Evolutionary conservation across 2,888 invertebrate species (phyloP).

Genomic region (Protonemura montana): DNA sequence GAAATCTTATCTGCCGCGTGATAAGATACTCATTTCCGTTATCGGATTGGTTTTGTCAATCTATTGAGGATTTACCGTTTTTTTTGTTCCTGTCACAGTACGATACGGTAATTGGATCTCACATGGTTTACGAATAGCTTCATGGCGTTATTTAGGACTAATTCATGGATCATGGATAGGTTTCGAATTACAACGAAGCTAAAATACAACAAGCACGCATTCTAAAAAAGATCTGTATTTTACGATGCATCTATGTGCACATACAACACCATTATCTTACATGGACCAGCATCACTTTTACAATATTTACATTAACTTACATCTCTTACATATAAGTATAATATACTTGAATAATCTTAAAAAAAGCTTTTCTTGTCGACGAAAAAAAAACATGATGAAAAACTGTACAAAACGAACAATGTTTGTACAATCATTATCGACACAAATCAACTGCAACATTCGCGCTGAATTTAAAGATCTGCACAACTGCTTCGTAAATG

Average conservation of each 20-base stretch:
- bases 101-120: no score
- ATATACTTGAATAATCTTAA: constrained; percentile 35
- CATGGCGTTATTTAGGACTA: no score
- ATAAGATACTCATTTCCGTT: background rate
- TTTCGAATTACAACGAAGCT: background rate
- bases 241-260: constrained; percentile 62
- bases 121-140: no score
- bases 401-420: constrained; percentile 54
- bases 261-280: constrained; percentile 66
- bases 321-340: constrained; percentile 48
- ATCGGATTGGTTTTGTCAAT: background rate
- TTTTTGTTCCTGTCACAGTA: no score
- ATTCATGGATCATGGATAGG: no score
- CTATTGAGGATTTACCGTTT: background rate
- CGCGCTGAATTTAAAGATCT: background rate
- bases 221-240: constrained; percentile 51
- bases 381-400: constrained; percentile 52
- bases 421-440: constrained; percentile 52
- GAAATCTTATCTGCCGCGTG: background rate
- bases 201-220: background rate
- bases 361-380: constrained; percentile 1
- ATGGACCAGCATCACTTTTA: constrained; percentile 62
- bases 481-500: background rate
- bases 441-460: background rate
- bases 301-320: constrained; percentile 54